Percentiles rank a stretch among this genome's conserved stretches.
These are phyloP conservation scores for Sisor rabdophorus DNA, from an alignment of 2,113 vertebrate genomes.

Conservation along the genomic window DNA sequence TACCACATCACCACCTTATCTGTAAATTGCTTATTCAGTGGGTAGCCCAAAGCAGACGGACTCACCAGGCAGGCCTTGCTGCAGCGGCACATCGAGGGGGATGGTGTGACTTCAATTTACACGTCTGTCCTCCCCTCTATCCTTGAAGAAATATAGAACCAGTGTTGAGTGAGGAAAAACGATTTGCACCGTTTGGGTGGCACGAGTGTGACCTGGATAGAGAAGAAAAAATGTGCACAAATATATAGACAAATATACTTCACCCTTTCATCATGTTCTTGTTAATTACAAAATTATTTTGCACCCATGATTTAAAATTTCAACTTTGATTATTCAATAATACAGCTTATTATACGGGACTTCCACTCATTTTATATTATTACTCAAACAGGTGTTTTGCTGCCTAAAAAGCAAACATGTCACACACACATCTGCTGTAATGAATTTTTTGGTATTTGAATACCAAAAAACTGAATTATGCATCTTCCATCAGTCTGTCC, in stretches of 20 bases:
- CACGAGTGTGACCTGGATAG: slow-evolving; percentile 1
- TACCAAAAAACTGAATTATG: not conserved
- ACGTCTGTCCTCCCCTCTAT: slow-evolving; percentile 46
- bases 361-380: slow-evolving; percentile 36
- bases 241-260: not conserved
- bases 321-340: slow-evolving; percentile 47
- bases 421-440: slow-evolving; percentile 5
- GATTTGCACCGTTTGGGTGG: not conserved
- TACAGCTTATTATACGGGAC: slow-evolving; percentile 36
- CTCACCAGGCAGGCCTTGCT: slow-evolving; percentile 37
- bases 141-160: slow-evolving; percentile 25
- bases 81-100: slow-evolving; percentile 36
- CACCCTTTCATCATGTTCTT: not conserved
- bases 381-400: slow-evolving; percentile 35
- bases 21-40: slow-evolving; percentile 42
- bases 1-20: slow-evolving; percentile 39
- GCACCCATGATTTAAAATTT: not conserved
- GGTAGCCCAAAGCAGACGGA: slow-evolving; percentile 30
- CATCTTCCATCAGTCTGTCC: not conserved
- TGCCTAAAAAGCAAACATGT: slow-evolving; percentile 4
- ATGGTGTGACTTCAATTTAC: slow-evolving; percentile 45
- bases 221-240: not conserved
- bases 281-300: slow-evolving; percentile 1
- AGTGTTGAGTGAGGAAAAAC: slow-evolving; percentile 29
- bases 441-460: slow-evolving; percentile 18